phyloP scores from a whole-genome alignment of 1,140 invertebrate species.

The Nomia melanderi region DNA sequence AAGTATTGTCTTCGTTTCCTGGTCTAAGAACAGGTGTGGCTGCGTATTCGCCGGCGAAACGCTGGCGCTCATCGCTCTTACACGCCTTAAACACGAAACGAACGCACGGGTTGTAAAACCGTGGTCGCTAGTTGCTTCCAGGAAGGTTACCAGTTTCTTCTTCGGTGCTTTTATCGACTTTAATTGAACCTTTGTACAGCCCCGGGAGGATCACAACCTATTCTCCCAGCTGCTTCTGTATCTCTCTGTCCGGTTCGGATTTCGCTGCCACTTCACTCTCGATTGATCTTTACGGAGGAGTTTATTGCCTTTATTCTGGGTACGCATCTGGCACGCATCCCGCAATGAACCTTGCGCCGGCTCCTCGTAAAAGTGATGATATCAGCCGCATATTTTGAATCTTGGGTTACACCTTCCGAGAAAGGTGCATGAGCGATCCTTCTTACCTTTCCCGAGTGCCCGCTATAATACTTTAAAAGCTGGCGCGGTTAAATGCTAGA shows the following conservation, averaged over 20 bases:
- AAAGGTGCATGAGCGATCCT: conserved; percentile 7
- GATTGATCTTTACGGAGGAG: conserved; percentile 67
- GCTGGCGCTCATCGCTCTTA: background rate
- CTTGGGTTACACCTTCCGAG: conserved; percentile 19
- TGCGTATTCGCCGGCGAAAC: conserved; percentile 12
- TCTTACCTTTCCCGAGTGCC: background rate
- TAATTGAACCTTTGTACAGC: conserved; percentile 75
- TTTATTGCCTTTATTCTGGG: conserved; percentile 75
- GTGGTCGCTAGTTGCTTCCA: conserved; percentile 58
- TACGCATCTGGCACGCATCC: conserved; percentile 45
- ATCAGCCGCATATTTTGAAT: conserved; percentile 50
- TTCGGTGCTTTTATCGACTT: conserved; percentile 66
- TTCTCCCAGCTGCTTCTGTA: conserved; percentile 35
- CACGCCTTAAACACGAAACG: conserved; percentile 45
- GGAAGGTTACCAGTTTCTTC: conserved; percentile 53
- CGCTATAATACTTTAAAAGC: background rate
- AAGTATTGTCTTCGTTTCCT: background rate
- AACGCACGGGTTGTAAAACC: conserved; percentile 49
- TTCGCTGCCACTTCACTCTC: conserved; percentile 39
- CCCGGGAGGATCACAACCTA: conserved; percentile 67
- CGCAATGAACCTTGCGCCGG: background rate
- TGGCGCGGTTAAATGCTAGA: background rate
- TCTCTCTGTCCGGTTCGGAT: background rate
- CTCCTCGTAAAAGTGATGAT: conserved; percentile 59
- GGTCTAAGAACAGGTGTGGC: background rate